Evolutionary conservation across 2,888 invertebrate species (phyloP).

Genomic region (Euplagia quadripunctaria): DNA sequence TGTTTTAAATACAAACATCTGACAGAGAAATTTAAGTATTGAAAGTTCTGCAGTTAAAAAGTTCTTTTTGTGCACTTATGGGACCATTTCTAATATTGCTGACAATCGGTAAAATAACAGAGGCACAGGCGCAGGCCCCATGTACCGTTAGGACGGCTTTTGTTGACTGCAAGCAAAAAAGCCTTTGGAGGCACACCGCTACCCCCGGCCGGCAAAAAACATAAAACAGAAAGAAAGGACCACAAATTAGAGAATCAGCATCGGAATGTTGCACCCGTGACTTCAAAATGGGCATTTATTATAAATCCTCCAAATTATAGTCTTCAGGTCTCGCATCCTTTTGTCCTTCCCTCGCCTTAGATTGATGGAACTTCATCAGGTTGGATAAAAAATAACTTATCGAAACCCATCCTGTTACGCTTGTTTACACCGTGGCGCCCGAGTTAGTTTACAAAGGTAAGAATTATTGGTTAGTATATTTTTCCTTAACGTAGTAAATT

Average conservation of each 20-base stretch:
- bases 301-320: constrained; percentile 69
- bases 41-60: neutral
- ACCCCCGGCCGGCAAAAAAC: constrained; percentile 79
- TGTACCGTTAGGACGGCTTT: constrained; percentile 83
- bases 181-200: constrained; percentile 72
- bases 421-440: constrained; percentile 29
- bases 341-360: constrained; percentile 51
- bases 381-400: constrained; percentile 33
- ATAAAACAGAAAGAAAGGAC: constrained; percentile 82
- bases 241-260: constrained; percentile 81
- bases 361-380: constrained; percentile 45
- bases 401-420: constrained; percentile 37
- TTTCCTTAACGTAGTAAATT: constrained; percentile 5
- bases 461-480: constrained; percentile 22
- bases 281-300: constrained; percentile 66
- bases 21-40: neutral
- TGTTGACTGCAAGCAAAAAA: constrained; percentile 78
- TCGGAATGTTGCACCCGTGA: constrained; percentile 84
- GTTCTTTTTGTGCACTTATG: neutral
- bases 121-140: constrained; percentile 58
- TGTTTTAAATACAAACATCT: neutral
- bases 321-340: constrained; percentile 50
- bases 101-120: constrained; percentile 43
- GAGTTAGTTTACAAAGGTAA: constrained; percentile 1
- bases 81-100: constrained; percentile 27